Base-by-base conservation (phyloP, 1,140 invertebrate genomes). In the Propsilocerus akamusi region DNA sequence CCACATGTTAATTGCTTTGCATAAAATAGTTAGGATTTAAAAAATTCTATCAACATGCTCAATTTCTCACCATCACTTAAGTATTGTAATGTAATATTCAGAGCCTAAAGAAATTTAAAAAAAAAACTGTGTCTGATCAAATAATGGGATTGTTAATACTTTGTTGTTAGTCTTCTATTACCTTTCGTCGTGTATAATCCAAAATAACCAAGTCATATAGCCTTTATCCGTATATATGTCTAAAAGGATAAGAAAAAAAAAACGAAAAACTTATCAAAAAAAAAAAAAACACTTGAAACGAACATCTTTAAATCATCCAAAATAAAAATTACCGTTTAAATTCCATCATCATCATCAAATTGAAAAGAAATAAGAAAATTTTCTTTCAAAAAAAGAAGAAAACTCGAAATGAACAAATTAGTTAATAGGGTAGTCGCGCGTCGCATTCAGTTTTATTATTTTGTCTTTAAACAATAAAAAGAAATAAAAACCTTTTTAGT, bases 371-470 rank as follows among this genome's bases (percentile, higher is more conserved):
- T 14, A 41, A 41, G 22, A 17, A 7, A 41, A 20, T 41, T 17
- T 17, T 41, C n/a, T n/a, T 41, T 41, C 22, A 41, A n/a, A 30
- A 30, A 30, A 30, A 30, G n/a, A 30, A 20, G 2, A 41, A 20
- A 41, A 41, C 34, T 12, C 22, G 10, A 17, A 41, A 41, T 41
- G 34, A 41, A 30, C 28, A 30, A 30, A 30, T 30, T 41, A 41
- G 34, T 41, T 41, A 41, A 11, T 41, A 41, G 34, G 34, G 34
- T 41, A 41, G 34, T 41, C 34, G 34, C 34, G 34, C 34, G 34
- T n/a, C 28, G 28, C 28, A 41, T 41, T 41, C 34, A 41, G 34
- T 41, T 41, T 41, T 41, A 17, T 30, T 41, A 17, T 41, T 5
- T 20, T 20, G 14, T 30, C 14, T 30, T 30, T 30, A 41, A 20